Percentiles rank a stretch among this genome's conserved stretches.
Evolutionary conservation across 2,797 vertebrate species (phyloP).

Genomic region (Tadarida brasiliensis): DNA sequence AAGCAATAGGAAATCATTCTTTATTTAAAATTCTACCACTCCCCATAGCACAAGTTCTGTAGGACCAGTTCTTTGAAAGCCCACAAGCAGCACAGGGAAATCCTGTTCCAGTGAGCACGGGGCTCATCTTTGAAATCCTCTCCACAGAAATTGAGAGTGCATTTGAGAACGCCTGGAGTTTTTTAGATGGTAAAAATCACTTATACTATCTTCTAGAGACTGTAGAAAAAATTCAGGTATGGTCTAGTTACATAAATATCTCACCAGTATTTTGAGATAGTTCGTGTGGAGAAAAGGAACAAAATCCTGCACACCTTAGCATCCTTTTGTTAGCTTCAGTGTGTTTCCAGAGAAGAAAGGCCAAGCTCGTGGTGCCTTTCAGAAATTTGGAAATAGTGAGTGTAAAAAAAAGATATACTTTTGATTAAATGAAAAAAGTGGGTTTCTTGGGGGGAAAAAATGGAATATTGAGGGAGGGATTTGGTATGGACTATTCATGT

Average conservation of each 20-base stretch:
- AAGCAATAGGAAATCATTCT: not conserved
- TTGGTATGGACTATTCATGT: not conserved
- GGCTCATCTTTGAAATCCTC: not conserved
- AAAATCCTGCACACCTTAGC: not conserved
- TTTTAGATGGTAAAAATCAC: constrained; percentile 9
- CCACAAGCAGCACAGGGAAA: not conserved
- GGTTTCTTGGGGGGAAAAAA: not conserved
- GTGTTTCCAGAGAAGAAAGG: not conserved
- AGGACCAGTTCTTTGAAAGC: constrained; percentile 29
- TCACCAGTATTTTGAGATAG: constrained; percentile 37
- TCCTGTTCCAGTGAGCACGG: not conserved
- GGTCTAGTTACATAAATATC: not conserved
- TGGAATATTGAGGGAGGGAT: not conserved
- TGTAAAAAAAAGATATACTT: not conserved
- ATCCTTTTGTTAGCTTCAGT: not conserved
- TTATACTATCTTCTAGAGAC: not conserved
- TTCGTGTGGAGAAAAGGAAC: not conserved
- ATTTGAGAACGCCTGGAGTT: not conserved
- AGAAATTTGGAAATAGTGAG: not conserved
- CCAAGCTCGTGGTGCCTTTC: not conserved
- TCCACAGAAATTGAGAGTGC: not conserved
- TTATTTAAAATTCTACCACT: not conserved
- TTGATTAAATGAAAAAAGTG: not conserved
- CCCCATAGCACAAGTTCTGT: not conserved
- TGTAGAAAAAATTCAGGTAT: not conserved